Conservation (phyloP, 2,113 vertebrate genomes). For the Nannospalax galili region DNA sequence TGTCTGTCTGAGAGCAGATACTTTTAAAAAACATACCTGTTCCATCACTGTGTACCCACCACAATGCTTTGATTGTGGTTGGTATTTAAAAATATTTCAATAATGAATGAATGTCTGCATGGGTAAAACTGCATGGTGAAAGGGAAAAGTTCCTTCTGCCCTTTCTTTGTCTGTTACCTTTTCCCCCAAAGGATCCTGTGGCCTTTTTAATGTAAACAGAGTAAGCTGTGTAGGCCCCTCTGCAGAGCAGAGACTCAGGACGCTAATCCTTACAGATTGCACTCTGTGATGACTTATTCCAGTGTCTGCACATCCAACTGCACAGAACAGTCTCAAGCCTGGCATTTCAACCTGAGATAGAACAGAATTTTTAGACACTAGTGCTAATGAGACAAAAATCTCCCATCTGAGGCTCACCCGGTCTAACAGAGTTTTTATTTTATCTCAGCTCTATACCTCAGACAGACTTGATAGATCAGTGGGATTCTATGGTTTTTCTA, state of each 20-base stretch:
- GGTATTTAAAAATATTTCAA: background rate
- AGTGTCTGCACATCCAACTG: background rate
- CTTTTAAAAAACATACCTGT: background rate
- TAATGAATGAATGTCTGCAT: background rate
- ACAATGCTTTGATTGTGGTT: background rate
- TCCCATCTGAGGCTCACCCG: background rate
- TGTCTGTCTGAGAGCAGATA: background rate
- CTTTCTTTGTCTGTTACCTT: background rate
- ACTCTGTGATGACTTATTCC: background rate
- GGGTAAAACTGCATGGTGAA: background rate
- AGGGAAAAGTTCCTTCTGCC: background rate
- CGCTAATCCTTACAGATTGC: background rate
- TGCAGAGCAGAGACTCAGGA: background rate
- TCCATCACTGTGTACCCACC: background rate
- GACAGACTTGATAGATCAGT: conserved; percentile 29
- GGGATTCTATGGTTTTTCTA: background rate
- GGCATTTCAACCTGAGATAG: background rate
- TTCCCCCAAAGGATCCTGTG: background rate
- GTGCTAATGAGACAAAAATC: conserved; percentile 28
- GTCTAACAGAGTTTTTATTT: conserved; percentile 11
- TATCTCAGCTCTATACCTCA: background rate
- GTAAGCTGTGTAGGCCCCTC: background rate
- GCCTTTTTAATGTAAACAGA: background rate
- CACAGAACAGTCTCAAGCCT: background rate
- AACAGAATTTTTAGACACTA: background rate